phyloP scores from a whole-genome alignment of 2,888 invertebrate species.

The Tuberolachnus salignus region DNA sequence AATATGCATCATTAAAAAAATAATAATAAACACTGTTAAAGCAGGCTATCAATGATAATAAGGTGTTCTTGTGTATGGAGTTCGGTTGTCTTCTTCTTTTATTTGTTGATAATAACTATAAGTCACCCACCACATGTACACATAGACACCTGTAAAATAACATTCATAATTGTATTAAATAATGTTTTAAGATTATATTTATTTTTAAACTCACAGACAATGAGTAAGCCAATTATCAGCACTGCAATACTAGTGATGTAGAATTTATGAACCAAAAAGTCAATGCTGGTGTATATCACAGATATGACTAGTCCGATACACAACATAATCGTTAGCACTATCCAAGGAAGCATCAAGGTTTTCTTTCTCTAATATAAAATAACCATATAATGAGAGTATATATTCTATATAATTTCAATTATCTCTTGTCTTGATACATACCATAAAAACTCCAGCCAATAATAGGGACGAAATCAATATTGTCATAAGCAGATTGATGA shows the following conservation, averaged over 20 bases:
- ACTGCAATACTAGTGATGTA: conserved; percentile 68
- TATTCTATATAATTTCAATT: not conserved
- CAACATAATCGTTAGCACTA: conserved; percentile 79
- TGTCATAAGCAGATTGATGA: conserved; percentile 81
- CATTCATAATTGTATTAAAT: not conserved
- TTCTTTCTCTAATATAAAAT: conserved; percentile 71
- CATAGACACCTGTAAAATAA: conserved; percentile 72
- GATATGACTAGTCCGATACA: conserved; percentile 79
- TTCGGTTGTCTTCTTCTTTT: conserved; percentile 73
- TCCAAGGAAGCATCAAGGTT: conserved; percentile 84
- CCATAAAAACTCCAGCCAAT: conserved; percentile 77
- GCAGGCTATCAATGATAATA: conserved; percentile 62
- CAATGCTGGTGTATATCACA: conserved; percentile 78
- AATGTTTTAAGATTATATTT: not conserved
- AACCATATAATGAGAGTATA: not conserved
- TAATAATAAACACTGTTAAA: not conserved
- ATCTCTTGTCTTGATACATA: conserved; percentile 62
- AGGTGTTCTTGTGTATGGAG: conserved; percentile 77
- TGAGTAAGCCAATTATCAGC: conserved; percentile 70
- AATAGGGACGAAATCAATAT: conserved; percentile 79
- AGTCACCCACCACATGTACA: conserved; percentile 83
- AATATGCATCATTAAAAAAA: conserved; percentile 14
- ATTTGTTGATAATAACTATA: conserved; percentile 80
- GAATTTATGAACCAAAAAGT: conserved; percentile 72
- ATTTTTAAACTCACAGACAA: conserved; percentile 66